phyloP scores from a whole-genome alignment of 2,113 vertebrate genomes.

The Anser cygnoides region DNA sequence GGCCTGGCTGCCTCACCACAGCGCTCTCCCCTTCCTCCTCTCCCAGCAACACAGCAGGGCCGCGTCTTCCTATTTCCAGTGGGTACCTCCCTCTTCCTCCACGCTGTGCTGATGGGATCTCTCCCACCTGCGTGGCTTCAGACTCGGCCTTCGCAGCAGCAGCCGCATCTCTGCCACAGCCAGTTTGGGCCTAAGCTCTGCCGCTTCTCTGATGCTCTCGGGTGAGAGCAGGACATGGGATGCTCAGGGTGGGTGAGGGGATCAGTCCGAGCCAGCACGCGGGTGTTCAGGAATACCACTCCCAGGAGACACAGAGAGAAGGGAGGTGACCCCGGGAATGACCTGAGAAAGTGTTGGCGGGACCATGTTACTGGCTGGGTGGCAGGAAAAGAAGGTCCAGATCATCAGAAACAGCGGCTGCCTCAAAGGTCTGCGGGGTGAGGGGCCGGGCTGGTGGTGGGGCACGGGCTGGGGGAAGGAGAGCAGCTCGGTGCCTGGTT shows the following conservation, averaged over 20 bases:
- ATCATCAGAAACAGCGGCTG: not conserved
- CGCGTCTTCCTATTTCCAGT: rapidly evolving
- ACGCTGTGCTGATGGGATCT: not conserved
- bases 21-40: not conserved
- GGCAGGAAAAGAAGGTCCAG: not conserved
- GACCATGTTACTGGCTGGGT: not conserved
- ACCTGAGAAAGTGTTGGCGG: not conserved
- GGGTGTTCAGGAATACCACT: not conserved
- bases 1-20: not conserved
- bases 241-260: rapidly evolving
- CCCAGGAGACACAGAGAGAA: not conserved
- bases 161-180: not conserved
- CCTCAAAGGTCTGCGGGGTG: rapidly evolving
- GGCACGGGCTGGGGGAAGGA: not conserved
- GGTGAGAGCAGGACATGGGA: not conserved
- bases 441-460: rapidly evolving
- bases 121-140: not conserved
- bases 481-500: not conserved
- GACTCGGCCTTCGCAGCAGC: not conserved
- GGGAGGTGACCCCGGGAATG: not conserved
- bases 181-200: not conserved
- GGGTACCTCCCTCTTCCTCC: not conserved
- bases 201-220: not conserved
- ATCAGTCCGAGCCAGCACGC: not conserved
- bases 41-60: not conserved